Percentiles rank a stretch among this genome's conserved stretches.
phyloP scores from a whole-genome alignment of 2,113 vertebrate genomes.

The Lepus americanus region DNA sequence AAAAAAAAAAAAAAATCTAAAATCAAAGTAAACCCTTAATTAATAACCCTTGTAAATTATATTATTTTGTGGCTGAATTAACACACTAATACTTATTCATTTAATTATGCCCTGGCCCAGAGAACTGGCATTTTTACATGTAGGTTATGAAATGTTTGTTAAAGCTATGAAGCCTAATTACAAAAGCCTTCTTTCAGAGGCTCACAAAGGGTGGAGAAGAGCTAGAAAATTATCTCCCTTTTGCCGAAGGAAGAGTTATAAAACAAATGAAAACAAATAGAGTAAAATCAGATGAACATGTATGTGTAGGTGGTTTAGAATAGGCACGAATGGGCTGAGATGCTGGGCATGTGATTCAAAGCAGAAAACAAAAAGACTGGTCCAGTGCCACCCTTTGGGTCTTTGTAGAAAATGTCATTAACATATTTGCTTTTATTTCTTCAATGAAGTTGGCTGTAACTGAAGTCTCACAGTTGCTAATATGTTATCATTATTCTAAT shows the following conservation, averaged over 20 bases:
- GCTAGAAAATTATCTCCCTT: neutral
- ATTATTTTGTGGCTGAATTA: constrained; percentile 49
- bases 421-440: neutral
- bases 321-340: fast-evolving
- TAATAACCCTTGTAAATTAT: constrained; percentile 64
- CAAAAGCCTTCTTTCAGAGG: constrained; percentile 57
- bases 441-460: constrained; percentile 62
- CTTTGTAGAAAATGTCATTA: constrained; percentile 53
- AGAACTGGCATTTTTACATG: constrained; percentile 66
- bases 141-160: constrained; percentile 71
- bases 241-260: neutral
- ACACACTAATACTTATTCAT: constrained; percentile 32
- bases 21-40: constrained; percentile 68
- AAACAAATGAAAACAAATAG: constrained; percentile 56
- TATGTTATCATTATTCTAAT: constrained; percentile 85
- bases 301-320: neutral
- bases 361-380: neutral
- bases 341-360: neutral
- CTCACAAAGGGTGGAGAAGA: constrained; percentile 36
- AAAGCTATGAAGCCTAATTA: constrained; percentile 69
- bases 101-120: constrained; percentile 37
- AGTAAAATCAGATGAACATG: neutral
- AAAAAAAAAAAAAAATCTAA: too few relatives aligned
- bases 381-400: neutral
- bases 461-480: constrained; percentile 74